A percentile compares a stretch with the other conserved stretches of the same genome.
Evolutionary conservation across 2,888 invertebrate genomes (phyloP).

Genomic region (Slavum lentiscoides): DNA sequence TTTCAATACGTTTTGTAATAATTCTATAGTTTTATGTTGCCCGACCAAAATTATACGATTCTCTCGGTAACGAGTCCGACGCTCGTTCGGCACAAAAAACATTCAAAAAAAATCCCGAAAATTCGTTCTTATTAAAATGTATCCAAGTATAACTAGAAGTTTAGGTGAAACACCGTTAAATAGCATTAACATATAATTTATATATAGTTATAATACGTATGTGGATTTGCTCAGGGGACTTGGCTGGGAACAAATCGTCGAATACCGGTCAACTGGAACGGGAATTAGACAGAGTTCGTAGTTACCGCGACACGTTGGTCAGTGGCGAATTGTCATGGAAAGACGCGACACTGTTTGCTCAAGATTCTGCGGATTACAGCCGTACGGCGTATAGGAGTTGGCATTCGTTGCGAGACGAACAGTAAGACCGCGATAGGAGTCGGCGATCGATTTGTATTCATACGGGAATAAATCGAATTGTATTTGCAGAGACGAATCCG

Average conservation of each 20-base stretch:
- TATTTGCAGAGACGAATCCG: conserved; percentile 55
- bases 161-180: no score
- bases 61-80: no score
- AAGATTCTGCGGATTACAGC: conserved; percentile 58
- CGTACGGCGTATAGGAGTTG: conserved; percentile 58
- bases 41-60: background rate
- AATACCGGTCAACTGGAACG: conserved; percentile 55
- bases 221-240: conserved; percentile 38
- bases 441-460: background rate
- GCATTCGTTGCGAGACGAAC: conserved; percentile 47
- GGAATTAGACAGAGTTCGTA: conserved; percentile 59
- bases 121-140: no score
- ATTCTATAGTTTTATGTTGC: background rate
- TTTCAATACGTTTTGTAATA: background rate
- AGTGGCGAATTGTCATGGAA: conserved; percentile 59
- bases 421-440: background rate
- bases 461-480: background rate
- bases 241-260: conserved; percentile 25
- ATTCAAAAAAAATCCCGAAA: no score
- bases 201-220: no score
- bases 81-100: no score
- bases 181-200: no score
- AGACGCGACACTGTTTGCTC: conserved; percentile 58
- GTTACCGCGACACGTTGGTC: conserved; percentile 59
- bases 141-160: no score